Percentiles rank a stretch among this genome's conserved stretches.
These are phyloP conservation scores for Punctoribates punctum DNA, from an alignment of 2,888 invertebrate species.

Conservation along the genomic window DNA sequence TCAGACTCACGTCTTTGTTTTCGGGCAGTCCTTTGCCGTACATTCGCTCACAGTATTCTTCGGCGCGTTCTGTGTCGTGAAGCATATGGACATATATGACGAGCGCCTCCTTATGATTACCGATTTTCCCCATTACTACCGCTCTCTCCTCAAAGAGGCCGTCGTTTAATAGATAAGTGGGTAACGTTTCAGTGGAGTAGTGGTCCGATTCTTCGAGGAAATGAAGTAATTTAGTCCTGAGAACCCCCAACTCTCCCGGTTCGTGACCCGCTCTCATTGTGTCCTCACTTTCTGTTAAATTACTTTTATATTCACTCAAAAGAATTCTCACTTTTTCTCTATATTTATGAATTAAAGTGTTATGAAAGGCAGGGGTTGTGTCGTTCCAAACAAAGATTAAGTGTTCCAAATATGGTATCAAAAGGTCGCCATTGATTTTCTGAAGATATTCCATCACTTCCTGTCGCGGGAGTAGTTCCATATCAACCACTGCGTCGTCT, in stretches of 20 bases:
- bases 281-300: slow-evolving; percentile 45
- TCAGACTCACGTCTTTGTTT: slow-evolving; percentile 43
- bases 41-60: slow-evolving; percentile 58
- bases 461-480: slow-evolving; percentile 80
- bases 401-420: slow-evolving; percentile 91
- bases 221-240: slow-evolving; percentile 64
- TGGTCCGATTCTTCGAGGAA: slow-evolving; percentile 75
- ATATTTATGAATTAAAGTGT: slow-evolving; percentile 82
- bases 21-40: slow-evolving; percentile 45
- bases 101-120: slow-evolving; percentile 85
- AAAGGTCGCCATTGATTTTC: slow-evolving; percentile 67
- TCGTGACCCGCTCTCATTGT: slow-evolving; percentile 53
- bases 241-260: slow-evolving; percentile 59
- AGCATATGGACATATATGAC: slow-evolving; percentile 86
- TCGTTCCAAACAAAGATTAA: slow-evolving; percentile 87
- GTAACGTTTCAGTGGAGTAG: slow-evolving; percentile 80
- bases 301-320: slow-evolving; percentile 54
- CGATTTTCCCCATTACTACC: slow-evolving; percentile 83
- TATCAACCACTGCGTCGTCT: slow-evolving; percentile 73
- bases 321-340: slow-evolving; percentile 63
- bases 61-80: slow-evolving; percentile 74
- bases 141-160: slow-evolving; percentile 85
- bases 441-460: slow-evolving; percentile 82
- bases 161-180: slow-evolving; percentile 79
- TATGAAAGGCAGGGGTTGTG: slow-evolving; percentile 77